Evolutionary conservation across 2,888 invertebrate species (phyloP).

Genomic region (Patella pellucida): DNA sequence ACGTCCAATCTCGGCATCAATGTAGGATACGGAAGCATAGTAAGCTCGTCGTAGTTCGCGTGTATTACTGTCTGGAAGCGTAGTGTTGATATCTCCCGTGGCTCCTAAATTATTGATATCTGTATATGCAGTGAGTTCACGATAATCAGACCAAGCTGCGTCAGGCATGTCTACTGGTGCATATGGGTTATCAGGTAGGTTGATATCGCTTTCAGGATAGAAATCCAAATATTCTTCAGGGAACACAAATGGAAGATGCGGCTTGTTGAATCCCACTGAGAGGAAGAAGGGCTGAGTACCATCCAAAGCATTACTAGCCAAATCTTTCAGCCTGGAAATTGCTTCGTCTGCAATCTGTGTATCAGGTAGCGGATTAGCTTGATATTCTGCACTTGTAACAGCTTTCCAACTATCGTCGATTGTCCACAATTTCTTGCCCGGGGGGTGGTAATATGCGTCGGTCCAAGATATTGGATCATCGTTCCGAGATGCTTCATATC

Average conservation of each 20-base stretch:
- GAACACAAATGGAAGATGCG: conserved; percentile 80
- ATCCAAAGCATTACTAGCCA: conserved; percentile 45
- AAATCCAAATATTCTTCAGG: conserved; percentile 82
- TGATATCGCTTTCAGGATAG: conserved; percentile 42
- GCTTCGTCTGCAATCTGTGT: conserved; percentile 80
- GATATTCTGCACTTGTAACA: conserved; percentile 31
- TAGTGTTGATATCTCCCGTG: conserved; percentile 46
- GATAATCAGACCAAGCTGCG: conserved; percentile 45
- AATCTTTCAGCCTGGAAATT: conserved; percentile 75
- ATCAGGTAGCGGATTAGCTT: conserved; percentile 81
- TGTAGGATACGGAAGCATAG: conserved; percentile 42
- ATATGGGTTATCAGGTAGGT: conserved; percentile 43
- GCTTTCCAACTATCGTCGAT: conserved; percentile 41
- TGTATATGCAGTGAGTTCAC: conserved; percentile 39
- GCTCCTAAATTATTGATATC: conserved; percentile 37
- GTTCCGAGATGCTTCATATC: conserved; percentile 18
- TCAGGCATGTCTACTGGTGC: conserved; percentile 46
- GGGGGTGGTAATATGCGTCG: conserved; percentile 38
- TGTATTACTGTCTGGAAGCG: conserved; percentile 38
- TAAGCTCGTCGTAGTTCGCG: conserved; percentile 40
- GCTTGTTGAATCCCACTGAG: conserved; percentile 78
- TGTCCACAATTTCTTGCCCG: conserved; percentile 15
- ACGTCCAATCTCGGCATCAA: conserved; percentile 38
- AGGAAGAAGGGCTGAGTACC: conserved; percentile 79
- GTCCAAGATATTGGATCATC: conserved; percentile 54